A percentile compares a stretch with the other conserved stretches of the same genome.
Evolutionary conservation across 2,797 vertebrate genomes (phyloP).

Genomic region (Chiloscyllium punctatum): DNA sequence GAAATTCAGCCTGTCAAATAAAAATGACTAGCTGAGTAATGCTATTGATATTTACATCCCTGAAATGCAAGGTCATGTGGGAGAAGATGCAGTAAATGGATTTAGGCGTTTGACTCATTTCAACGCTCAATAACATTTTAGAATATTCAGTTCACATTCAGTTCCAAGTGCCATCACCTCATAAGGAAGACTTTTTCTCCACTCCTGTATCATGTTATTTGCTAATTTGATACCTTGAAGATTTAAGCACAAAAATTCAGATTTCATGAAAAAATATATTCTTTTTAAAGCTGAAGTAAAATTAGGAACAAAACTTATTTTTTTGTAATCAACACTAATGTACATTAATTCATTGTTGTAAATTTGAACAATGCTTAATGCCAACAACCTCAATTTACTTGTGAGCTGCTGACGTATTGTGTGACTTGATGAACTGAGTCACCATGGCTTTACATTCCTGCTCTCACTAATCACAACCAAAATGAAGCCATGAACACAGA

Average conservation of each 20-base stretch:
- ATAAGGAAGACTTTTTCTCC: background rate
- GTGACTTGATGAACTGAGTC: background rate
- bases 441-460: background rate
- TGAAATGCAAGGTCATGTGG: background rate
- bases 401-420: too few relatives aligned
- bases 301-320: background rate
- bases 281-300: background rate
- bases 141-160: slow-evolving; percentile 12
- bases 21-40: background rate
- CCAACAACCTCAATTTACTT: background rate
- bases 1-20: background rate
- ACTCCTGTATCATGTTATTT: background rate
- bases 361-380: background rate
- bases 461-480: background rate
- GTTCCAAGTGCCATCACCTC: background rate
- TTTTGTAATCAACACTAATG: background rate
- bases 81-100: background rate
- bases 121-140: background rate
- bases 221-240: background rate
- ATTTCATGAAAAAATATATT: background rate
- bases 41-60: background rate
- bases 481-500: background rate
- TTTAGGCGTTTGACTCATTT: background rate
- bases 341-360: too few relatives aligned
- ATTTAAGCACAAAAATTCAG: too few relatives aligned